Base-by-base conservation (phyloP, 2,113 vertebrate genomes). In the Hydrolagus affinis region DNA sequence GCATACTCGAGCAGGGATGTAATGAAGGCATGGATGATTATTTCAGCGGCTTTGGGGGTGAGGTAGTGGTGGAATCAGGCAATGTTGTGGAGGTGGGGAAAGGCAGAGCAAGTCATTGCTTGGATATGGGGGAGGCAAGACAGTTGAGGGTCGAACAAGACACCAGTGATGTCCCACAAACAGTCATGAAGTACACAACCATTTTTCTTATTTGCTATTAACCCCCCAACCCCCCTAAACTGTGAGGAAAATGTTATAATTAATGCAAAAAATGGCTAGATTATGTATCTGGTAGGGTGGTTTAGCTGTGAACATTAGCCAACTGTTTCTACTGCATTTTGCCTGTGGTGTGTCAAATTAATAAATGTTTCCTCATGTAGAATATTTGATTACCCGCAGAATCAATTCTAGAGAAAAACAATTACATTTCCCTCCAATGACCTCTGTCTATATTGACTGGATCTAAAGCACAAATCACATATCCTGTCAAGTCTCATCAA, bases 361-460 rank as follows among this genome's bases (percentile, higher is more conserved):
- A 66, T 32, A 64, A 83, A 83, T 66, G 11, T 66, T 7, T 17
- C 15, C 25, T 83, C 60, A 28, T 32, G 78, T 19, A 80, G 77
- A 17, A 80, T 62, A n/a, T 66, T 83, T 25, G 60, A 83, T 66
- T 83, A 83, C 30, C 78, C 66, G 21, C 62, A 83, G 66, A 83
- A 83, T 83, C 60, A 83, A 83, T 66, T 83, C 60, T 66, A 30
- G 60, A 28, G 23, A 28, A 17, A 83, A 83, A 25, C 60, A 28
- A 66, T 66, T 66, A 83, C 56, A 66, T 64, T 83, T 30, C 30
- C 17, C 25, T 66, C 62, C 28, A 64, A 66, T 32, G 2, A 83
- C 28, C 2, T 77, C 70, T 75, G 30, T 75, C 73, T 56, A 8
- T 75, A 75, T 75, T 56, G 73, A 75, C 44, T 57, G 8, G 21